Conservation (phyloP, 2,888 invertebrate species). For the Dasysyrphus tricinctus region DNA sequence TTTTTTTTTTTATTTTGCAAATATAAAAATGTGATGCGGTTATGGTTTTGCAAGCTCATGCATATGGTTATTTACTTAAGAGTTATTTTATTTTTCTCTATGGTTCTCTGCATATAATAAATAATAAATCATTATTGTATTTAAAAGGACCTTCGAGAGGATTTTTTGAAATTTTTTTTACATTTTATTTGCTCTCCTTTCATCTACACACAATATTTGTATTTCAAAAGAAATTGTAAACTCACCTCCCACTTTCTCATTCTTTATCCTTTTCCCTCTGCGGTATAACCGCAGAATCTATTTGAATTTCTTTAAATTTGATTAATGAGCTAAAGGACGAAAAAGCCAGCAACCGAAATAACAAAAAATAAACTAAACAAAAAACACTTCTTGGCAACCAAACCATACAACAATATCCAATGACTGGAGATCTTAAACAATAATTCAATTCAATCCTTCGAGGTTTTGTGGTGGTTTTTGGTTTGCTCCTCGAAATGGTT, state of each 20-base stretch:
- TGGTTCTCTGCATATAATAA: neutral
- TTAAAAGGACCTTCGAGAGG: conserved; percentile 30
- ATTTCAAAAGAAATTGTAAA: conserved; percentile 8
- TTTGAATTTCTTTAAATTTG: conserved; percentile 69
- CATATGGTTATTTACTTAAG: conserved; percentile 67
- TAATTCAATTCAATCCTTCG: conserved; percentile 62
- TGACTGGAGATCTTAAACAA: conserved; percentile 58
- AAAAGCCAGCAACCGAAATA: neutral
- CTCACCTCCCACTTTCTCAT: conserved; percentile 3
- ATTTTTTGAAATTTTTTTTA: conserved; percentile 5
- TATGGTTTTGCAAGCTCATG: conserved; percentile 41
- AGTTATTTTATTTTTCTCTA: neutral
- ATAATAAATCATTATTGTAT: conserved; percentile 40
- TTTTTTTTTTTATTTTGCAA: neutral
- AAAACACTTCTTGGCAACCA: conserved; percentile 52
- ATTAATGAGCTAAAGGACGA: conserved; percentile 65
- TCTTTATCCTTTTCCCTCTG: neutral
- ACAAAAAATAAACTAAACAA: neutral
- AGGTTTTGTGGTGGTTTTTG: conserved; percentile 5
- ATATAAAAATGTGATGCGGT: conserved; percentile 25
- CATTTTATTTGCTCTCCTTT: conserved; percentile 11
- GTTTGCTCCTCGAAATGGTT: conserved; percentile 38
- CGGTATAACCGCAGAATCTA: conserved; percentile 19
- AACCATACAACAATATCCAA: conserved; percentile 35
- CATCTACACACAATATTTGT: neutral